Evolutionary conservation across 2,797 vertebrate genomes (phyloP), one percentile per base, ranked within the genome.

Genomic region (Pterois miles): DNA sequence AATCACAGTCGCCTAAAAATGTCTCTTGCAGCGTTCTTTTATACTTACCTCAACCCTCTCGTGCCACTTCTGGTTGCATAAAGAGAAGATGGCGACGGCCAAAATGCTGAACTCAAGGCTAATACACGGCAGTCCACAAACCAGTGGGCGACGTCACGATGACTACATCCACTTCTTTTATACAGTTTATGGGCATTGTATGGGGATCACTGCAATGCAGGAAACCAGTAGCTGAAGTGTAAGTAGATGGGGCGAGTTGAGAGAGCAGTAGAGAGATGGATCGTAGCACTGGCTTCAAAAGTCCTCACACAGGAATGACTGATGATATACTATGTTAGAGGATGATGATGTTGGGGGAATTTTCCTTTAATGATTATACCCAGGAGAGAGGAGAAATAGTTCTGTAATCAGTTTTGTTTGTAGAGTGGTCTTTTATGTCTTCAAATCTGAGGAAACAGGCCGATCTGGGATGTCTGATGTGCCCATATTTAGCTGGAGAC

Each of bases 391-490:
- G 59, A 57, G 52, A 69, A 76, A 80, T 23, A 54, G 50, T 23
- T 75, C 16, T 46, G 31, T 48, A 57, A 74, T 85, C 67, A 48
- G 67, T 68, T 71, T 74, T 75, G 65, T 86, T 91, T 85, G 87
- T 40, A 77, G 70, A 81, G 23, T 36, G 10, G 64, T 64, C 60
- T 74, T 53, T 34, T 29, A 29, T 64, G 81, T 74, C 74, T 31
- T 83, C 60, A 75, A 46, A 83, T 84, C 69, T 12, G 59, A 85
- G 85, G 83, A 88, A 88, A 82, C 87, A 74, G 88, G 68, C 71
- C 27, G 1, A 46, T 77, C 29, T 29, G 62, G 60, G 52, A 54
- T 25, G 3, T 80, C 73, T 79, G 76, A 76, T 74, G 70, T 79
- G 65, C 23, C 87, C 86, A 82, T 82, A 84, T 91, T 86, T 83